Evolutionary conservation across 2,113 vertebrate genomes (phyloP).

Genomic region (Campylomormyrus tamandua): DNA sequence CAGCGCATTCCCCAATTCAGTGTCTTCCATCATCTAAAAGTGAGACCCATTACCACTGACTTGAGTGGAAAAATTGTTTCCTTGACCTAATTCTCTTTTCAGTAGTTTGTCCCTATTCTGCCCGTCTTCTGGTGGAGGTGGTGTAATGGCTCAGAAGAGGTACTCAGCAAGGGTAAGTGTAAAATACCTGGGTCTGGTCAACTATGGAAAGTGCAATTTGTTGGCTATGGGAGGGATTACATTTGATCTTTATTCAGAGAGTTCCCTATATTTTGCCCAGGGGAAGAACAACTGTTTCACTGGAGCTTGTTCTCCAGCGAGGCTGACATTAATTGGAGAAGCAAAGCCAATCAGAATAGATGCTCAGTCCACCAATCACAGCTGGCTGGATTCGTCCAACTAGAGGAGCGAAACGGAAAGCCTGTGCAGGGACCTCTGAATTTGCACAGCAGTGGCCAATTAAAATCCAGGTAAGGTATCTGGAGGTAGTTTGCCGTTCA

Average conservation of each 20-base stretch:
- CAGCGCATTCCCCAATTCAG: neutral
- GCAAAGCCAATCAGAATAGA: neutral
- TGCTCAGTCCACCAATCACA: neutral
- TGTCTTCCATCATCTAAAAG: neutral
- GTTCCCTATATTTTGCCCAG: neutral
- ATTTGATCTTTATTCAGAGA: neutral
- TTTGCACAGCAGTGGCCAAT: neutral
- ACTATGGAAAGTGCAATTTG: neutral
- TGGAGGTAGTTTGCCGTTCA: neutral
- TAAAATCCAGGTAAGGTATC: neutral
- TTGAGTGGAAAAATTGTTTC: constrained; percentile 1
- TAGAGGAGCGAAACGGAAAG: neutral
- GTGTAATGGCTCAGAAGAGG: neutral
- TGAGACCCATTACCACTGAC: neutral
- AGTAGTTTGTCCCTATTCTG: neutral
- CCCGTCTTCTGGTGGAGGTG: neutral
- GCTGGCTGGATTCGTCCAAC: neutral
- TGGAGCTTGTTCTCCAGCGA: neutral
- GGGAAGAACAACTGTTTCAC: neutral
- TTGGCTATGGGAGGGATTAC: neutral
- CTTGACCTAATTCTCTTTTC: constrained; percentile 4
- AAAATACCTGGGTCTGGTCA: neutral
- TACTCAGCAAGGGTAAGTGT: neutral
- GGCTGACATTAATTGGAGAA: neutral
- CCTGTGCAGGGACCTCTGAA: neutral